These are phyloP conservation scores for Drosophila formosana DNA, from an alignment of 2,888 invertebrate species.

Conservation along the genomic window DNA sequence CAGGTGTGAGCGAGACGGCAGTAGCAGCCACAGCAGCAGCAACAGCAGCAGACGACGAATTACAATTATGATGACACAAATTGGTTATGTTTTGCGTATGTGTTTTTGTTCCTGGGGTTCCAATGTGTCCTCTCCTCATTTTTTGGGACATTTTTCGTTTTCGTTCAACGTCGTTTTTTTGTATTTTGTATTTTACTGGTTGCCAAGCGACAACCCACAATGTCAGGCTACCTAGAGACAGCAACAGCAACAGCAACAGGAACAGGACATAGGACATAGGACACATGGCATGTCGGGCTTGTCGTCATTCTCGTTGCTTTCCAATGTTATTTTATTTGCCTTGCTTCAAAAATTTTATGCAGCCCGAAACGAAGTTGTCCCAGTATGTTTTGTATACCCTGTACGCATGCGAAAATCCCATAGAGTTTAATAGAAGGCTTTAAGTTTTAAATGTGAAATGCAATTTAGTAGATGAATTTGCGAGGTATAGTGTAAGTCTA, in stretches of 20 bases:
- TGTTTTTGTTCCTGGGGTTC: slow-evolving; percentile 50
- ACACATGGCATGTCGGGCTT: slow-evolving; percentile 71
- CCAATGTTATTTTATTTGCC: slow-evolving; percentile 64
- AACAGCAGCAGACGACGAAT: slow-evolving; percentile 54
- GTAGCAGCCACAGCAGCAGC: slow-evolving; percentile 29
- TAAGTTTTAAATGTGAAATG: not conserved
- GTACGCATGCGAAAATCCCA: not conserved
- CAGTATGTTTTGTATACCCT: slow-evolving; percentile 24
- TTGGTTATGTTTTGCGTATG: slow-evolving; percentile 75
- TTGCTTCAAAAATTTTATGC: slow-evolving; percentile 48
- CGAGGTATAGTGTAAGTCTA: not conserved
- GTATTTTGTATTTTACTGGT: slow-evolving; percentile 25
- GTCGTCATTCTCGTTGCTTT: slow-evolving; percentile 66
- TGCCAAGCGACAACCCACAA: slow-evolving; percentile 47
- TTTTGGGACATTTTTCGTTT: slow-evolving; percentile 32
- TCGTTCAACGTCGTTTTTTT: not conserved
- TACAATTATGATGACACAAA: slow-evolving; percentile 82
- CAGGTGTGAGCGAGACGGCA: slow-evolving; percentile 28
- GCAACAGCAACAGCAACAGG: not conserved
- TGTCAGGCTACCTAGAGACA: slow-evolving; percentile 61
- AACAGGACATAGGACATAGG: slow-evolving; percentile 30
- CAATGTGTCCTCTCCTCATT: slow-evolving; percentile 17
- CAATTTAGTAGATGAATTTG: not conserved
- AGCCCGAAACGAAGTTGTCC: slow-evolving; percentile 28
- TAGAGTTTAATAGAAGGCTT: not conserved